Conservation (phyloP, 2,113 vertebrate genomes). For the Melanerpes formicivorus region DNA sequence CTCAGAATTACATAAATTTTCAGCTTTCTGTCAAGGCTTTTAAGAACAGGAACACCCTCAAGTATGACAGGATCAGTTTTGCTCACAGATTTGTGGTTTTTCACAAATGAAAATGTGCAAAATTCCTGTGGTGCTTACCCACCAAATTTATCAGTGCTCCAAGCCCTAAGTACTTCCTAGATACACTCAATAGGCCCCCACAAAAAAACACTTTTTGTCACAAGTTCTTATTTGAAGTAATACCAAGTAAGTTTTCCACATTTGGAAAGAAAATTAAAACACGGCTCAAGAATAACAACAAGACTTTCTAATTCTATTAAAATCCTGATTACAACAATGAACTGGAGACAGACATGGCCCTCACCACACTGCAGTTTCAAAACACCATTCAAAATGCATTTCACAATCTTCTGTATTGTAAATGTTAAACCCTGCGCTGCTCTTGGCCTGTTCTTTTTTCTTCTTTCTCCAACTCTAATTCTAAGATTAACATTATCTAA, state of each 20-base stretch:
- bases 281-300: neutral
- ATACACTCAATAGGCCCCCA: neutral
- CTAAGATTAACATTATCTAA: neutral
- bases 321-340: neutral
- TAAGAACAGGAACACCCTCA: neutral
- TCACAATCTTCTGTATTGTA: neutral
- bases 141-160: neutral
- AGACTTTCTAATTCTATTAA: neutral
- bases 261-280: neutral
- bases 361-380: neutral
- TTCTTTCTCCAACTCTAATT: neutral
- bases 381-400: neutral
- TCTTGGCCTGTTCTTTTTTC: neutral
- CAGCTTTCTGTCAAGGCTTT: conserved; percentile 12
- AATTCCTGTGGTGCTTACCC: neutral
- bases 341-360: neutral
- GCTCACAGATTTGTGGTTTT: neutral
- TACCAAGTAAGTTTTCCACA: neutral
- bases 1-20: conserved; percentile 7
- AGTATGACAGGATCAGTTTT: neutral
- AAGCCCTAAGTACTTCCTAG: neutral
- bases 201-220: neutral
- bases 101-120: neutral
- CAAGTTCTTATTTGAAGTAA: neutral
- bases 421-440: neutral